Evolutionary conservation across 2,888 invertebrate genomes (phyloP).

Genomic region (Taphrorychus bicolor): DNA sequence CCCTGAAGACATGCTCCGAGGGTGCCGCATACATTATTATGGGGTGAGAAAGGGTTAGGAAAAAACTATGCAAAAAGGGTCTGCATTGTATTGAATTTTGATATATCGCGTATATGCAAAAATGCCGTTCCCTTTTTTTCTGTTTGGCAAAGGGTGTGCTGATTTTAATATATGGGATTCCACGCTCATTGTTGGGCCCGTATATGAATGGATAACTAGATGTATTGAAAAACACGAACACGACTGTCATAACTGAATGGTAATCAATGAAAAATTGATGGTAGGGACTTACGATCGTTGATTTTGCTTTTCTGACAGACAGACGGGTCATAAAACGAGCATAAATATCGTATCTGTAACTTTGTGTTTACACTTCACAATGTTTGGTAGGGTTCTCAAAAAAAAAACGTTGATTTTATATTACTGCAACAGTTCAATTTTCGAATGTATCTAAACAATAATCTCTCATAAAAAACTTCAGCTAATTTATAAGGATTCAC

Average conservation of each 20-base stretch:
- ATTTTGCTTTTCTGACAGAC: constrained; percentile 49
- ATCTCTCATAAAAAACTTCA: no score
- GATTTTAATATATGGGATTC: constrained; percentile 57
- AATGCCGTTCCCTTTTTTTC: constrained; percentile 44
- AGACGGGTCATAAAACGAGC: constrained; percentile 53
- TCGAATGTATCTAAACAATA: no score
- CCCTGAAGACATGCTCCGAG: constrained; percentile 60
- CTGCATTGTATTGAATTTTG: constrained; percentile 45
- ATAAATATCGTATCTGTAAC: constrained; percentile 46
- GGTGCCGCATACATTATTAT: constrained; percentile 59
- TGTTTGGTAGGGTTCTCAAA: no score
- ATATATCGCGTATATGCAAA: constrained; percentile 52
- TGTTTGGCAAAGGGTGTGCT: constrained; percentile 47
- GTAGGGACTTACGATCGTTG: constrained; percentile 53
- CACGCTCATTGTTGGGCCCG: constrained; percentile 53
- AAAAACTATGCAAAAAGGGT: constrained; percentile 61
- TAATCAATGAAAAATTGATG: constrained; percentile 61
- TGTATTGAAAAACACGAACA: constrained; percentile 60
- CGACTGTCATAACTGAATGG: constrained; percentile 61
- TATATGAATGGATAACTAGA: constrained; percentile 62
- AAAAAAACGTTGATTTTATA: no score
- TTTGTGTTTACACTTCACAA: constrained; percentile 38
- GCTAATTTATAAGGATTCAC: no score
- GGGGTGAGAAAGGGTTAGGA: constrained; percentile 59
- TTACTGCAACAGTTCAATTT: no score